Conservation (phyloP, 2,113 vertebrate genomes). For the Lichenostomus cassidix region DNA sequence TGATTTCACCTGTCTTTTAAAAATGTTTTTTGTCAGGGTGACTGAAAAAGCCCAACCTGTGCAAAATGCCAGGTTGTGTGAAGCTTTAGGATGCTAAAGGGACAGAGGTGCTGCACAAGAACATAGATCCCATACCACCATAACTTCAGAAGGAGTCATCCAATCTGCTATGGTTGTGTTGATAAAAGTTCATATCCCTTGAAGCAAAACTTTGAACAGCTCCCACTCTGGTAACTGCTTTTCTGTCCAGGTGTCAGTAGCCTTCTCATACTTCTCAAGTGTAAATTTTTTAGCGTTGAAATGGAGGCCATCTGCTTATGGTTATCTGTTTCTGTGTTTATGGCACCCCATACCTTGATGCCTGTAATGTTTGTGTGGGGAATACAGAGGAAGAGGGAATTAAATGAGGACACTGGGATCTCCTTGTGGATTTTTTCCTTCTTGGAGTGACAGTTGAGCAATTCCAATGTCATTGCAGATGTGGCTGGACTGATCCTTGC, state of each 20-base stretch:
- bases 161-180: not conserved
- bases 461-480: not conserved
- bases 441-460: not conserved
- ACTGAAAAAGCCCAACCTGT: not conserved
- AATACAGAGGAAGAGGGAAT: not conserved
- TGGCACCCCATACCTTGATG: not conserved
- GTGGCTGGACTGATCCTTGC: not conserved
- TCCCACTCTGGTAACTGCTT: not conserved
- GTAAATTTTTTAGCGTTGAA: slow-evolving; percentile 27
- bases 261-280: not conserved
- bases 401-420: not conserved
- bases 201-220: not conserved
- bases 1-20: not conserved
- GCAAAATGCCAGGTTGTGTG: not conserved
- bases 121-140: accelerated
- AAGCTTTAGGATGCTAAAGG: not conserved
- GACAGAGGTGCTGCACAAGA: not conserved
- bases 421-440: not conserved
- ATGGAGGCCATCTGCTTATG: not conserved
- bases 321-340: not conserved
- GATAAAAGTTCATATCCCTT: slow-evolving; percentile 7
- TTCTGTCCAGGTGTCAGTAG: not conserved
- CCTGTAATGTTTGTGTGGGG: not conserved
- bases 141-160: not conserved
- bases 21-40: not conserved